These are phyloP conservation scores for Caloenas nicobarica DNA, from an alignment of 2,113 vertebrate species.

Conservation along the genomic window DNA sequence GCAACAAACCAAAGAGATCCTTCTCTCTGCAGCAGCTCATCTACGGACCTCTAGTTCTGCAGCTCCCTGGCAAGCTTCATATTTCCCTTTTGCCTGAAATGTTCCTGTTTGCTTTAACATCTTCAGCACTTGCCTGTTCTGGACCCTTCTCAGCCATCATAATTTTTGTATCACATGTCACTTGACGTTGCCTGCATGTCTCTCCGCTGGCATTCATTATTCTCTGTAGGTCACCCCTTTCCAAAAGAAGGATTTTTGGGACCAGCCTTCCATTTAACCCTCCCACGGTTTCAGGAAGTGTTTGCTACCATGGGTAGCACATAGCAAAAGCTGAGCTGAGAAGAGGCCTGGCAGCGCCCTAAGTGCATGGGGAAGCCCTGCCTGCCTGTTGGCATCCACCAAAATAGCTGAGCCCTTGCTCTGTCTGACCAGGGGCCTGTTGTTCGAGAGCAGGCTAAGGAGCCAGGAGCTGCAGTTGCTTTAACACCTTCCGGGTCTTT, in stretches of 20 bases:
- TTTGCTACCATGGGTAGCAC: neutral
- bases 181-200: neutral
- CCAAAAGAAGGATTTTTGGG: neutral
- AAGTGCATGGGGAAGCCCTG: neutral
- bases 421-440: neutral
- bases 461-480: neutral
- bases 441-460: neutral
- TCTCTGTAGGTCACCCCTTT: neutral
- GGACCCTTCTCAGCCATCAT: neutral
- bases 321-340: neutral
- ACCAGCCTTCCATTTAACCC: neutral
- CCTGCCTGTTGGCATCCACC: neutral
- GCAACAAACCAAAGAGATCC: neutral
- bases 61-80: neutral
- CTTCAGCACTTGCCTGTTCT: neutral
- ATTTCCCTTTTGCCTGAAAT: neutral
- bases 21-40: neutral
- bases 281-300: neutral
- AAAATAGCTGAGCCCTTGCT: neutral
- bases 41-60: neutral
- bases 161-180: neutral
- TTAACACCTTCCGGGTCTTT: neutral
- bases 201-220: neutral
- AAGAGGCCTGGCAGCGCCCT: neutral
- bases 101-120: neutral